Evolutionary conservation across 2,113 vertebrate genomes (phyloP).

Genomic region (Rhinichthys klamathensis): DNA sequence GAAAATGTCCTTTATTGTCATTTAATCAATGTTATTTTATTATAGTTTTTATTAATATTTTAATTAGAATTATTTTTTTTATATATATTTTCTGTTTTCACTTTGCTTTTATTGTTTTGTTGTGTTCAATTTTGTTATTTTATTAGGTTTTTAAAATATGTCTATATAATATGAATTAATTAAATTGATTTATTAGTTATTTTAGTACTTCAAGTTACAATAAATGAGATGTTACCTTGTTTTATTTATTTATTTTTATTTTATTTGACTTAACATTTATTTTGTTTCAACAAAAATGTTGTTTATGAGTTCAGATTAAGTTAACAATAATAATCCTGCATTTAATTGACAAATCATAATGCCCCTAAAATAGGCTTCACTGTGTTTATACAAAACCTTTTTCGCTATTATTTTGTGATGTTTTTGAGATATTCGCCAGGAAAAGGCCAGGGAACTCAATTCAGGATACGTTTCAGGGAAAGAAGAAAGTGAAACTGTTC

Average conservation of each 20-base stretch:
- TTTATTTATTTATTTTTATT: background rate
- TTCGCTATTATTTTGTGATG: background rate
- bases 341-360: background rate
- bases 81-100: background rate
- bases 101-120: background rate
- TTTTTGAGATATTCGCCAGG: background rate
- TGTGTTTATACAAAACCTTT: background rate
- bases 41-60: background rate
- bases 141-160: background rate
- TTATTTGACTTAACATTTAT: background rate
- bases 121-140: background rate
- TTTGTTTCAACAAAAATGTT: background rate
- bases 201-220: background rate
- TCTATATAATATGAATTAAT: background rate
- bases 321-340: too few relatives aligned
- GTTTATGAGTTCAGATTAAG: background rate
- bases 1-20: background rate
- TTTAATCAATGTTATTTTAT: background rate
- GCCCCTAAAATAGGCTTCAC: background rate
- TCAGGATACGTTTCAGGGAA: slow-evolving; percentile 1
- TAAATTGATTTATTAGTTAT: background rate
- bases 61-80: background rate
- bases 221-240: background rate
- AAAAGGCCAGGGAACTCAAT: background rate
- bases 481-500: background rate